Evolutionary conservation across 2,113 vertebrate species (phyloP).

Genomic region (Mohoua ochrocephala): DNA sequence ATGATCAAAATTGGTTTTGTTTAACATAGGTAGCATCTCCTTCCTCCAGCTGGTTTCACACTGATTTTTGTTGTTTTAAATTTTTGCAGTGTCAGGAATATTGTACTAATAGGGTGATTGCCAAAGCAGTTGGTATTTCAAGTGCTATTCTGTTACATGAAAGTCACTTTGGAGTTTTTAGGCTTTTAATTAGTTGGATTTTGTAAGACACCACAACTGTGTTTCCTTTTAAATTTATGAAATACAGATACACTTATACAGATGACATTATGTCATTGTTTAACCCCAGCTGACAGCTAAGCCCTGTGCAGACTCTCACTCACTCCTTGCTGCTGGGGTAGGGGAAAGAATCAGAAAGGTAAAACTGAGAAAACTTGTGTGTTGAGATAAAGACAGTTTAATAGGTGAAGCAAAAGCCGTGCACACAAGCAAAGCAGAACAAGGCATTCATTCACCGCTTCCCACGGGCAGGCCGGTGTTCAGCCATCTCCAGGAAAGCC

Average conservation of each 20-base stretch:
- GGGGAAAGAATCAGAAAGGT: not conserved
- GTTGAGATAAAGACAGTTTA: not conserved
- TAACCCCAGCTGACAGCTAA: not conserved
- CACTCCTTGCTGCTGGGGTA: not conserved
- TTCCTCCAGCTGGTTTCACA: not conserved
- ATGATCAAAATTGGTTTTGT: not conserved
- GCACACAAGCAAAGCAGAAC: not conserved
- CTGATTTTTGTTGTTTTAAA: not conserved
- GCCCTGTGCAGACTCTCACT: fast-evolving
- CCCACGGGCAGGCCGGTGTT: not conserved
- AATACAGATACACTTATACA: not conserved
- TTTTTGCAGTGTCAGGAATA: not conserved
- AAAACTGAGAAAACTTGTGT: not conserved
- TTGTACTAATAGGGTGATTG: not conserved
- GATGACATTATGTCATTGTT: not conserved
- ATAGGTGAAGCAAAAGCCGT: not conserved
- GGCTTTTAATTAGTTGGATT: not conserved
- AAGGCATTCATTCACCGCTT: not conserved
- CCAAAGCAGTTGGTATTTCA: not conserved
- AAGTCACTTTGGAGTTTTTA: not conserved
- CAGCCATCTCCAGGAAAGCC: not conserved
- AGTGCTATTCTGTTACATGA: not conserved
- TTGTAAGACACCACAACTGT: not conserved
- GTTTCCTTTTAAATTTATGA: not conserved
- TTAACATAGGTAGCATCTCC: not conserved